These are phyloP conservation scores for Endotricha flammealis DNA, from an alignment of 2,888 invertebrate genomes.

Conservation along the genomic window DNA sequence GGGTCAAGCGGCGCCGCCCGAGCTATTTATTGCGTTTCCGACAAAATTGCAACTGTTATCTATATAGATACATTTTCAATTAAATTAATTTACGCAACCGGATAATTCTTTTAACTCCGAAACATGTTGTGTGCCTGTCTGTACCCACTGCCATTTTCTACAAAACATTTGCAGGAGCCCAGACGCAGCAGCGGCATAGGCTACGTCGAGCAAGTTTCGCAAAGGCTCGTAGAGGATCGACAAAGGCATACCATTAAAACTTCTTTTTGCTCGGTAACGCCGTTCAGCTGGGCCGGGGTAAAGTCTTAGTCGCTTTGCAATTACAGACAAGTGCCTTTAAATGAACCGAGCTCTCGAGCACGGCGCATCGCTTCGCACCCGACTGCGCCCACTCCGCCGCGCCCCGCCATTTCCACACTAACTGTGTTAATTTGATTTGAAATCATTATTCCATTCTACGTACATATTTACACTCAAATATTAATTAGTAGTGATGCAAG, in stretches of 20 bases:
- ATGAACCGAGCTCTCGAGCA: constrained; percentile 76
- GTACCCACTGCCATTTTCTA: too few relatives aligned
- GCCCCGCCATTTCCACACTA: constrained; percentile 48
- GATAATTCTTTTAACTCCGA: too few relatives aligned
- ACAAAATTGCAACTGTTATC: constrained; percentile 63
- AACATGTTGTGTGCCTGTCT: too few relatives aligned
- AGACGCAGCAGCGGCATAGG: too few relatives aligned
- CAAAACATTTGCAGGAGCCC: too few relatives aligned
- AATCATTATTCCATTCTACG: constrained; percentile 40
- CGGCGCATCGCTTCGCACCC: constrained; percentile 69
- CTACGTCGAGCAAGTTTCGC: constrained; percentile 30
- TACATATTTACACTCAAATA: constrained; percentile 20
- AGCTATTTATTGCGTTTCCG: constrained; percentile 73
- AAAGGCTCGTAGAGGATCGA: constrained; percentile 34
- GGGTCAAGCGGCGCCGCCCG: constrained; percentile 72
- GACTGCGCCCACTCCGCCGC: constrained; percentile 57
- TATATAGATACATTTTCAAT: constrained; percentile 15
- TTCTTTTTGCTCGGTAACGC: constrained; percentile 67
- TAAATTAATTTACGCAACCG: background rate
- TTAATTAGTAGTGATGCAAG: constrained; percentile 17
- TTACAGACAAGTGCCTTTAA: constrained; percentile 77
- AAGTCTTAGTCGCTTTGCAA: constrained; percentile 73
- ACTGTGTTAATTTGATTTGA: constrained; percentile 60
- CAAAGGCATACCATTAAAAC: constrained; percentile 67
- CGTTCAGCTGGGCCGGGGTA: constrained; percentile 53